Conservation (phyloP, 1,140 invertebrate genomes). For the Pentalonia nigronervosa region DNA sequence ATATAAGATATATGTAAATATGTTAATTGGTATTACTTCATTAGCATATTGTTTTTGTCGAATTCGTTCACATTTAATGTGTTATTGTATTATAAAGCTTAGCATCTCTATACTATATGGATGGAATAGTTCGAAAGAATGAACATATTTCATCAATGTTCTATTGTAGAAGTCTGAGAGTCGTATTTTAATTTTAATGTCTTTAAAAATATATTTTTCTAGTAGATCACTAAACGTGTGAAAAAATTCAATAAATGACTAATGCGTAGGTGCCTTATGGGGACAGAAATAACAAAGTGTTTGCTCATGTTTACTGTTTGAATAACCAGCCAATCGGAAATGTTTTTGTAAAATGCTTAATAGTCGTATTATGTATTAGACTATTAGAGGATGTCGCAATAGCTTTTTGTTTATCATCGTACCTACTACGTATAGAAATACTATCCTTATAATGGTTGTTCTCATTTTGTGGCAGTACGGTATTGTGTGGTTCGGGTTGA, state of each 20-base stretch:
- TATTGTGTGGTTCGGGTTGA: too few relatives aligned
- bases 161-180: not conserved
- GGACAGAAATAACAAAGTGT: not conserved
- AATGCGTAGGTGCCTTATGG: not conserved
- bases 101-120: not conserved
- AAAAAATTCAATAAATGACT: not conserved
- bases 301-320: not conserved
- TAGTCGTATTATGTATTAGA: too few relatives aligned
- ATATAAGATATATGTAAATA: not conserved
- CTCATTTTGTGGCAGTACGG: too few relatives aligned
- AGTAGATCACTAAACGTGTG: not conserved
- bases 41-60: not conserved
- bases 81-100: not conserved
- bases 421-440: too few relatives aligned
- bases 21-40: not conserved
- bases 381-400: too few relatives aligned
- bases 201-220: not conserved
- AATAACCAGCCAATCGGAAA: not conserved
- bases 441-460: too few relatives aligned
- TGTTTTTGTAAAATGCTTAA: too few relatives aligned
- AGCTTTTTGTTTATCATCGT: too few relatives aligned
- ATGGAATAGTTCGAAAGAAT: not conserved
- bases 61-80: not conserved
- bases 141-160: not conserved
- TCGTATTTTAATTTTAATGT: not conserved